Percentiles rank a stretch among this genome's conserved stretches.
These are phyloP conservation scores for Ophioninae sp. DNA, from an alignment of 2,888 invertebrate species.

Conservation along the genomic window DNA sequence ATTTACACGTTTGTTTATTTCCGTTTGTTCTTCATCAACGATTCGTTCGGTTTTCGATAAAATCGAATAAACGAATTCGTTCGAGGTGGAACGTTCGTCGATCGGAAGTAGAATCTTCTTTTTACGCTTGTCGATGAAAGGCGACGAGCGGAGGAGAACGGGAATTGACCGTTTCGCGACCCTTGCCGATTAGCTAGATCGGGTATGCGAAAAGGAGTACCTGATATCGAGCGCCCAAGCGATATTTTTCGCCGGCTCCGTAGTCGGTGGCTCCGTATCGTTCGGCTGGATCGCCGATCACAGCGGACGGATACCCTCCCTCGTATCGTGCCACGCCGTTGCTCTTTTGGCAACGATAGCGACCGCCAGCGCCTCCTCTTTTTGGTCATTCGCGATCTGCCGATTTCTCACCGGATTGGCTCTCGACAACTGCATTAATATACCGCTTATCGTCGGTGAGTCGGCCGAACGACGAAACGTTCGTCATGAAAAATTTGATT, in stretches of 20 bases:
- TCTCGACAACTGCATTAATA: conserved; percentile 83
- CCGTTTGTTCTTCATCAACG: too few species aligned
- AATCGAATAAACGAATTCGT: too few species aligned
- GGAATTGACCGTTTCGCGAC: conserved; percentile 64
- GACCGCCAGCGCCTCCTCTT: conserved; percentile 80
- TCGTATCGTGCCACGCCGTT: conserved; percentile 81
- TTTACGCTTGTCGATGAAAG: background rate
- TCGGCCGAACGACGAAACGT: background rate
- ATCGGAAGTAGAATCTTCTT: too few species aligned
- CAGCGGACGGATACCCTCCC: conserved; percentile 82
- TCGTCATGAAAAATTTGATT: background rate
- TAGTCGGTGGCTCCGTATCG: conserved; percentile 82
- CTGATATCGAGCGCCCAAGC: conserved; percentile 82
- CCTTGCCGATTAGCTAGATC: conserved; percentile 81
- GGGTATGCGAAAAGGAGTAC: conserved; percentile 83
- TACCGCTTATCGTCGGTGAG: conserved; percentile 83
- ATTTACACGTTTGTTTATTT: too few species aligned
- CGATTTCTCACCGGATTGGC: conserved; percentile 83
- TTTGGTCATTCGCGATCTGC: conserved; percentile 81
- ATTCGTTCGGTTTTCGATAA: too few species aligned
- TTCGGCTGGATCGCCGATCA: conserved; percentile 83
- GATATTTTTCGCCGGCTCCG: conserved; percentile 83
- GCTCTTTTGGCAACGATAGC: conserved; percentile 81
- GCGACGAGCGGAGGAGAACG: conserved; percentile 48
- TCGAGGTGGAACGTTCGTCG: too few species aligned